phyloP scores from a whole-genome alignment of 2,113 vertebrate species.

The Bufo gargarizans region DNA sequence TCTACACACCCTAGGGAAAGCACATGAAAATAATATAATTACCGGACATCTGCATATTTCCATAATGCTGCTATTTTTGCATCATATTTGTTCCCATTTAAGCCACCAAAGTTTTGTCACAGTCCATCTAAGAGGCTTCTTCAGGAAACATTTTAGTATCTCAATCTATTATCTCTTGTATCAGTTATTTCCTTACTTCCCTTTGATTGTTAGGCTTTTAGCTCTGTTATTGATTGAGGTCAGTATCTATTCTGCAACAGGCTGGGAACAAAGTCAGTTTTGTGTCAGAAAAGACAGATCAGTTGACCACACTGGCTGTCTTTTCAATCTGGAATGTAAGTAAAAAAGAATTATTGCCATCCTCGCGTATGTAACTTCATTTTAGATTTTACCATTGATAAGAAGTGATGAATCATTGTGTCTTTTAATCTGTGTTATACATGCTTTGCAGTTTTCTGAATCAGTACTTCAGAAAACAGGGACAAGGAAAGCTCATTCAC shows the following conservation, averaged over 20 bases:
- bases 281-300: conserved; percentile 21
- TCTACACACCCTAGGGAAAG: too few species aligned
- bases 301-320: neutral
- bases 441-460: neutral
- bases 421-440: neutral
- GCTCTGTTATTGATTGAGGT: conserved; percentile 49
- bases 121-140: neutral
- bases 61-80: neutral
- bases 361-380: conserved; percentile 5
- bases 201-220: neutral
- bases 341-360: neutral
- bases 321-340: conserved; percentile 13
- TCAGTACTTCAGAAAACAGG: neutral
- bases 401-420: neutral
- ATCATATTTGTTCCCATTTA: neutral
- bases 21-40: too few species aligned
- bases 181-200: conserved; percentile 38
- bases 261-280: neutral
- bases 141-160: conserved; percentile 22
- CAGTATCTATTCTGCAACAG: conserved; percentile 22
- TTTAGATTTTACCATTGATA: conserved; percentile 14
- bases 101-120: neutral
- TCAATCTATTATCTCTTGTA: conserved; percentile 23
- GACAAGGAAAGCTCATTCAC: neutral
- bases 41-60: neutral